phyloP scores from a whole-genome alignment of 2,888 invertebrate genomes.

The Bembecia ichneumoniformis region DNA sequence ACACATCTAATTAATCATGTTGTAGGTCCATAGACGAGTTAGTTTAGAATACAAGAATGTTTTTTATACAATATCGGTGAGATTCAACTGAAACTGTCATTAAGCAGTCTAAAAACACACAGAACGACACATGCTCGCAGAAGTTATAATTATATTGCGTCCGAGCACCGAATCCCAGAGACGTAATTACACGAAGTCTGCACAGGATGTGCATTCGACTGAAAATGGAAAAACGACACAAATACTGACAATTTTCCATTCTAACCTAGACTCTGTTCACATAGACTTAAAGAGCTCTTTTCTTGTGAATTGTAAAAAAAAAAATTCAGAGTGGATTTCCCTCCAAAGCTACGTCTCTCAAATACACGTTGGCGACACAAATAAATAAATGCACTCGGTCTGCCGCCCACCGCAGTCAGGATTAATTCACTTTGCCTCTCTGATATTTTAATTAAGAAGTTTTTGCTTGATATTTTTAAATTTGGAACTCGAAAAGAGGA shows the following conservation, averaged over 20 bases:
- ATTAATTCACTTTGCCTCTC: constrained; percentile 45
- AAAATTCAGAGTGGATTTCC: constrained; percentile 48
- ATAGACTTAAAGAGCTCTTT: constrained; percentile 14
- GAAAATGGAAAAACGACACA: constrained; percentile 27
- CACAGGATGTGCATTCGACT: constrained; percentile 31
- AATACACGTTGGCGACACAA: constrained; percentile 46
- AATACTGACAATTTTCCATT: constrained; percentile 8
- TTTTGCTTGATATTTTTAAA: constrained; percentile 2
- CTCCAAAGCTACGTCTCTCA: constrained; percentile 45
- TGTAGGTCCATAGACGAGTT: too few relatives aligned
- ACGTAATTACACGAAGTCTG: constrained; percentile 54
- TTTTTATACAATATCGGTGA: too few relatives aligned
- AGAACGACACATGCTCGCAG: constrained; percentile 13
- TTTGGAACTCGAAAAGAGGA: background rate
- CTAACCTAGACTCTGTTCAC: background rate
- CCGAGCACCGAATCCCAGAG: constrained; percentile 32
- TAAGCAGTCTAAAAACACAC: background rate
- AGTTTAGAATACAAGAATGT: too few relatives aligned
- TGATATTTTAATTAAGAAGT: constrained; percentile 51
- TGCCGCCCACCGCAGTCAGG: constrained; percentile 41
- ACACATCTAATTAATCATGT: too few relatives aligned
- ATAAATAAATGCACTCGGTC: constrained; percentile 48
- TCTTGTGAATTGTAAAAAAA: constrained; percentile 12
- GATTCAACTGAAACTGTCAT: background rate
- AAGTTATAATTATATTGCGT: constrained; percentile 41